Percentiles rank a stretch among this genome's conserved stretches.
Evolutionary conservation across 2,113 vertebrate species (phyloP).

Genomic region (Centropristis striata): DNA sequence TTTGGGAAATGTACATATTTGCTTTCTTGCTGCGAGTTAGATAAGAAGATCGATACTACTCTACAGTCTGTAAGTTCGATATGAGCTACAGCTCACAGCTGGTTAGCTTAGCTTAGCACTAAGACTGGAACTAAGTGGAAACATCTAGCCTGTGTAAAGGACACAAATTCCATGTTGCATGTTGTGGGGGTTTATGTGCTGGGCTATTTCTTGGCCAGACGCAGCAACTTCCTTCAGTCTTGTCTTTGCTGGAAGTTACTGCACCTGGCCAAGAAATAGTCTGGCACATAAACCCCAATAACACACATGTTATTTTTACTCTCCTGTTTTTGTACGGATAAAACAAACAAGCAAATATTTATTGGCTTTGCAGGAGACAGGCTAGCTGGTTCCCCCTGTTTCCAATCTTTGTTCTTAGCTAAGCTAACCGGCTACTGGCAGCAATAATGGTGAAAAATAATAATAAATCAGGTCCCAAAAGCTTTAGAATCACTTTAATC

Average conservation of each 20-base stretch:
- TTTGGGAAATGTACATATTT: too few relatives aligned
- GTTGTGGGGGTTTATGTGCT: neutral
- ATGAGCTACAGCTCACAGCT: neutral
- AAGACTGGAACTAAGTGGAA: neutral
- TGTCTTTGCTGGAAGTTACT: neutral
- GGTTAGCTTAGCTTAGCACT: conserved; percentile 10
- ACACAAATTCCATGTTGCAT: neutral
- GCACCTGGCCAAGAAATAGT: neutral
- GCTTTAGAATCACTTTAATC: conserved; percentile 1
- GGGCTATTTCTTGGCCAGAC: neutral
- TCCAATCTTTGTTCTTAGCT: conserved; percentile 12
- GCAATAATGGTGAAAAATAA: neutral
- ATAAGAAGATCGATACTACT: too few relatives aligned
- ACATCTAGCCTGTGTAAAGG: neutral
- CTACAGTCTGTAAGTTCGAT: neutral
- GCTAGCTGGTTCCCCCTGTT: neutral
- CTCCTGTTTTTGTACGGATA: neutral
- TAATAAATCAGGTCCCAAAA: neutral
- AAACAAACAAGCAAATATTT: neutral
- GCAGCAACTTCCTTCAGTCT: neutral
- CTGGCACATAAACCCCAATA: neutral
- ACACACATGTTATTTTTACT: neutral
- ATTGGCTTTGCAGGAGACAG: neutral
- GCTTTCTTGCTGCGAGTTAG: too few relatives aligned
- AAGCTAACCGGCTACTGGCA: neutral